phyloP scores from a whole-genome alignment of 2,797 vertebrate species.

The Enteromius mattozi region DNA sequence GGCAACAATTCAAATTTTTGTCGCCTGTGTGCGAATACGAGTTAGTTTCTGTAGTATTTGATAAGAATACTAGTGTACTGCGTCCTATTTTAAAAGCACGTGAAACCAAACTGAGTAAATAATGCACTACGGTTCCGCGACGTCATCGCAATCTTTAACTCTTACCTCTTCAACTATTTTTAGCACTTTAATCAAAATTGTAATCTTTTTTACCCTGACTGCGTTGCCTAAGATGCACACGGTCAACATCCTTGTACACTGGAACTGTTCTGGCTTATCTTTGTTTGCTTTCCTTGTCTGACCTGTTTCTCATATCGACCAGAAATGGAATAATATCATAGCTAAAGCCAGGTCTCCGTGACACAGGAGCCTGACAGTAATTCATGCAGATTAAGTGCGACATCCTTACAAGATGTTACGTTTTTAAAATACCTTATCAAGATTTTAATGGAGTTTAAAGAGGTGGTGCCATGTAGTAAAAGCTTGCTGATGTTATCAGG shows the following conservation, averaged over 20 bases:
- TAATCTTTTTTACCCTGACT: too few species aligned
- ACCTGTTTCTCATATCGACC: not conserved
- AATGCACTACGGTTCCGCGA: not conserved
- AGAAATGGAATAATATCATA: not conserved
- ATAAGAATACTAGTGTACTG: not conserved
- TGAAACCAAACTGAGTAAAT: not conserved
- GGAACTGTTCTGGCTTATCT: not conserved
- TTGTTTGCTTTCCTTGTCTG: constrained; percentile 14
- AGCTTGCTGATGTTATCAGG: not conserved
- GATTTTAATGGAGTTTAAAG: not conserved
- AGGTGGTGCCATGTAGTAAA: not conserved
- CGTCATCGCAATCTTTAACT: not conserved
- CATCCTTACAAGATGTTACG: not conserved
- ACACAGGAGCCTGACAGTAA: not conserved
- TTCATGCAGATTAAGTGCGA: not conserved
- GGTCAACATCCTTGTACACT: not conserved
- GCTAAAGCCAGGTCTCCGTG: not conserved
- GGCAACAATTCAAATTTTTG: not conserved
- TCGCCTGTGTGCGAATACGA: not conserved
- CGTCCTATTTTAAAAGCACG: not conserved
- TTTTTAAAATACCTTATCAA: not conserved
- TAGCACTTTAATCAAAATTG: not conserved
- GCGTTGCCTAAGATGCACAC: not conserved
- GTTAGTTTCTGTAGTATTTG: not conserved
- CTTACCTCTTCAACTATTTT: not conserved